phyloP scores from a whole-genome alignment of 2,888 invertebrate genomes.

The Gasteruption jaculator region DNA sequence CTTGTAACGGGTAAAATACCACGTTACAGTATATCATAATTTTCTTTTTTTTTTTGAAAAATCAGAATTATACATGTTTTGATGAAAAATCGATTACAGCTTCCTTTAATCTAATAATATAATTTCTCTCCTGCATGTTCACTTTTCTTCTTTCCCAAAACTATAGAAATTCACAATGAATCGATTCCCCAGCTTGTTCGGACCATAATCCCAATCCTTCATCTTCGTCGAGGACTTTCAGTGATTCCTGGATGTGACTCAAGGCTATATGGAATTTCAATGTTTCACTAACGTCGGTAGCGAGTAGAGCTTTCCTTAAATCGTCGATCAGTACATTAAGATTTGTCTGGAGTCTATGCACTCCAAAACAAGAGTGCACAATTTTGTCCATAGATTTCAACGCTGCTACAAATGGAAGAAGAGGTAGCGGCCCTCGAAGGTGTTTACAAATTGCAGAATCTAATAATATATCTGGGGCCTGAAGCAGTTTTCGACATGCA shows the following conservation, averaged over 20 bases:
- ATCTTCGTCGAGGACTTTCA: background rate
- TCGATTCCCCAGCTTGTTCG: constrained; percentile 5
- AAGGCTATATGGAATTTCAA: background rate
- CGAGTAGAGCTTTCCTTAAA: background rate
- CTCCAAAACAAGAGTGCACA: constrained; percentile 4
- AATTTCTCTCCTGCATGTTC: background rate
- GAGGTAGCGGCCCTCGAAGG: background rate
- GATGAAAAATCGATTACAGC: constrained; percentile 1
- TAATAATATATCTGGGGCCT: too few relatives aligned
- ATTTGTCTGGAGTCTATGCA: background rate
- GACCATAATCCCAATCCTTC: constrained; percentile 4
- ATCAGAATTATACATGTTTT: too few relatives aligned
- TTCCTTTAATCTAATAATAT: background rate
- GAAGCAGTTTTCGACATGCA: too few relatives aligned
- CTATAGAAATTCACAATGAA: constrained; percentile 4
- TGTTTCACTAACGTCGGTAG: background rate
- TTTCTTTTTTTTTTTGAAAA: too few relatives aligned
- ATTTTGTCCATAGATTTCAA: constrained; percentile 3
- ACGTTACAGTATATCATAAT: too few relatives aligned
- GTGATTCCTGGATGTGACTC: constrained; percentile 1
- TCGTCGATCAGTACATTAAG: background rate
- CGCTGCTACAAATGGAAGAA: constrained; percentile 1
- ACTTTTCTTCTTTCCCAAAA: constrained; percentile 3
- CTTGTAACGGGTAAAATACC: too few relatives aligned
- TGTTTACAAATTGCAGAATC: background rate